Evolutionary conservation across 2,888 invertebrate species (phyloP), one percentile per base, ranked within the genome.

Genomic region (Cantharis rufa): DNA sequence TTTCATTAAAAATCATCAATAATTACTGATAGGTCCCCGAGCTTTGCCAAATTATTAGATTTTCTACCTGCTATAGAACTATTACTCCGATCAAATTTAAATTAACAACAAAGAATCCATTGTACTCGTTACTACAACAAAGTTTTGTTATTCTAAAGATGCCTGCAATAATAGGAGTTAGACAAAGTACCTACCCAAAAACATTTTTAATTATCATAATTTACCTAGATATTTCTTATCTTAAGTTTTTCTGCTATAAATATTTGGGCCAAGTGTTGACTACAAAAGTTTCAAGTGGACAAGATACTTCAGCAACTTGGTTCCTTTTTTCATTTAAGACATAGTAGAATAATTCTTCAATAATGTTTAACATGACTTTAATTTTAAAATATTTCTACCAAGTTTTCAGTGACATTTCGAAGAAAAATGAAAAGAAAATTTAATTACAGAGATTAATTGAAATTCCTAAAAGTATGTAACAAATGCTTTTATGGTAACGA

Each of bases 1-100:
- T 69, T 64, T 73, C 71, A 71, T 68, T 71, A 71, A 71, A 77
- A 69, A 66, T n/a, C 70, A 24, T 70, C 48, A 77, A 77, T 71
- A 74, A n/a, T 66, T 24, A 24, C 24, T 16, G 64, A 66, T 21
- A 21, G n/a, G 21, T n/a, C 13, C 13, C 5, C 64, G 13, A 21
- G 24, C n/a, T 66, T 66, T 66, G 1, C 13, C 9, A 66, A 66
- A 66, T n/a, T 66, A 66, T 48, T n/a, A 4, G 13, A 10, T 32
- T 32, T 32, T 32, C 11, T 32, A 32, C 32, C 32, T 48, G 24
- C 24, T 48, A 2, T 48, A 48, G 7, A n/a, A 48, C n/a, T 48
- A n/a, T 9, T n/a, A n/a, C 48, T n/a, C 2, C 48, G 7, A 48
- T 13, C n/a, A 48, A 48, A n/a, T 48, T n/a, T 4, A 28, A 48